Evolutionary conservation across 2,888 invertebrate genomes (phyloP).

Genomic region (Octonoba sinensis): DNA sequence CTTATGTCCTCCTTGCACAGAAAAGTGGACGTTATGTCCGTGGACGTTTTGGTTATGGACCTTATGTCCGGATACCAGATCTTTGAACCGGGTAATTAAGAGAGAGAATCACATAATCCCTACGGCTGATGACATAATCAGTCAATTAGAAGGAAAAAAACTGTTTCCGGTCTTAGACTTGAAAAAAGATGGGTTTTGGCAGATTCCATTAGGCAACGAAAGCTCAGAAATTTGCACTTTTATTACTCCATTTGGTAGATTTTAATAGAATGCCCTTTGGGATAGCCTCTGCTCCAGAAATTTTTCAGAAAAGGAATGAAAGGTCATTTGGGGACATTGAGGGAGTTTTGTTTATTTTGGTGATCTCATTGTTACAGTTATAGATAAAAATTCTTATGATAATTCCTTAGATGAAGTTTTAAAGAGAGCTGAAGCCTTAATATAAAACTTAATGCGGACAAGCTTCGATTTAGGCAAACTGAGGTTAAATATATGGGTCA

Average conservation of each 20-base stretch:
- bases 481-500: constrained; percentile 5
- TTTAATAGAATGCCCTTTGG: constrained; percentile 34
- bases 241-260: constrained; percentile 38
- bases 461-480: neutral
- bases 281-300: constrained; percentile 20
- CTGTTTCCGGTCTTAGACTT: too few relatives aligned
- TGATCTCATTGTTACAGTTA: neutral
- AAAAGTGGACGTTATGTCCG: too few relatives aligned
- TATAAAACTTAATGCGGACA: constrained; percentile 14
- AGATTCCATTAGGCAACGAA: too few relatives aligned
- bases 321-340: constrained; percentile 35
- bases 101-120: constrained; percentile 16
- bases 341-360: constrained; percentile 15
- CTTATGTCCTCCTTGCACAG: too few relatives aligned
- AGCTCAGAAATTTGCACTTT: too few relatives aligned
- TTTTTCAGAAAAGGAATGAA: constrained; percentile 10
- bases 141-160: constrained; percentile 5
- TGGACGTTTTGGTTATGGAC: too few relatives aligned
- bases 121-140: constrained; percentile 13
- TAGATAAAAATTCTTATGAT: neutral
- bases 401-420: neutral
- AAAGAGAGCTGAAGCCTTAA: neutral
- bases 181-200: too few relatives aligned
- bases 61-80: constrained; percentile 15
- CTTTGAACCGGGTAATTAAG: constrained; percentile 15